Evolutionary conservation across 2,888 invertebrate genomes (phyloP), one percentile per base, ranked within the genome.

Genomic region (Hybos culiciformis): DNA sequence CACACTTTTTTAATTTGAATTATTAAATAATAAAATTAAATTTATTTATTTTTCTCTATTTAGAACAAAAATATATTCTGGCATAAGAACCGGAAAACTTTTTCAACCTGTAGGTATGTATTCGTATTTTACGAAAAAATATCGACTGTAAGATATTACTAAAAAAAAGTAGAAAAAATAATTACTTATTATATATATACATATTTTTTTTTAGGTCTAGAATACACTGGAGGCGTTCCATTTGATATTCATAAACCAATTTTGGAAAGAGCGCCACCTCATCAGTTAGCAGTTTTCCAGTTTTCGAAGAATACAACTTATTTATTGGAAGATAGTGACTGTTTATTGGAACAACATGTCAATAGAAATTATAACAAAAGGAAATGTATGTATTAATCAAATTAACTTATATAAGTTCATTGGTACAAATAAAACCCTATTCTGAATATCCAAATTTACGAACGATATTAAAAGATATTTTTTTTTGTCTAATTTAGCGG

Each of bases 181-280:
- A 7, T n/a, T 15, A 18, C 18, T 23, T 29, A 21, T 20, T 6
- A 24, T 32, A 31, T 14, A 41, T n/a, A 9, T 38, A 19, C 44
- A 42, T 38, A 48, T 46, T 47, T 48, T 48, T 50, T 64, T 68
- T 3, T 57, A 87, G 90, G 80, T 42, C 70, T 96, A 38, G 93
- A 91, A 61, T 86, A 79, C 60, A 91, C 92, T 18, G 94, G 94
- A 4, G 91, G 90, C 18, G 86, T 94, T 50, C 94, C 94, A 18
- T 94, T 80, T 61, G 78, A 80, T 50, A 81, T 96, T 42, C 64
- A 97, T 37, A 84, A 87, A 57, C 88, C 94, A 3, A 83, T 96
- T 0, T 67, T 96, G 38, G 87, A 90, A 60, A 75, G 78, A 51
- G 88, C 91, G n/a, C 81, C 81, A 1, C 78, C 92, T 0, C 77